Evolutionary conservation across 1,140 invertebrate genomes (phyloP).

Genomic region (Heliconius nattereri): DNA sequence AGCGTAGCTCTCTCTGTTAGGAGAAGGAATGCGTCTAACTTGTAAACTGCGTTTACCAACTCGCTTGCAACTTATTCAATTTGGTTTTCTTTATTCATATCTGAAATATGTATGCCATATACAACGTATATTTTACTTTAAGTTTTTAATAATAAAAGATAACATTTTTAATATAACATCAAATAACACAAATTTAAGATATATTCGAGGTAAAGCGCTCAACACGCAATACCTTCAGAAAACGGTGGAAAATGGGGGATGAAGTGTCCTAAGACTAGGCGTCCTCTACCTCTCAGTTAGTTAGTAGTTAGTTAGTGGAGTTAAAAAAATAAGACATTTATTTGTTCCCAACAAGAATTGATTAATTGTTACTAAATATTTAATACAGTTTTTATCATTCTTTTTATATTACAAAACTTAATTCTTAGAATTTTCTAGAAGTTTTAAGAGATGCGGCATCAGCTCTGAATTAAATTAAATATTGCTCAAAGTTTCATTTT

Average conservation of each 20-base stretch:
- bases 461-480: neutral
- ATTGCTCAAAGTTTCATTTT: constrained; percentile 4
- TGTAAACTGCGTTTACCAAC: constrained; percentile 14
- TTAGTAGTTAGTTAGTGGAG: no score
- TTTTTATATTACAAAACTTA: constrained; percentile 10
- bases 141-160: neutral
- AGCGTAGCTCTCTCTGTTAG: constrained; percentile 16
- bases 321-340: neutral
- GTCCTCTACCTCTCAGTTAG: fast-evolving
- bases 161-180: neutral
- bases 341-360: neutral
- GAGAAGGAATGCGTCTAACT: constrained; percentile 10
- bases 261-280: no score
- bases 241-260: no score
- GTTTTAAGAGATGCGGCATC: neutral
- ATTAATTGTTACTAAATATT: neutral
- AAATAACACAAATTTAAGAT: no score
- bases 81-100: neutral
- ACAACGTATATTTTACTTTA: neutral
- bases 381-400: neutral
- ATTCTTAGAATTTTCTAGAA: neutral
- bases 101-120: neutral
- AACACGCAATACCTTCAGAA: no score
- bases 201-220: no score
- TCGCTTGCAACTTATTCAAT: constrained; percentile 4